Percentiles rank a stretch among this genome's conserved stretches.
phyloP scores from a whole-genome alignment of 2,113 vertebrate species.

The Tragulus kanchil region DNA sequence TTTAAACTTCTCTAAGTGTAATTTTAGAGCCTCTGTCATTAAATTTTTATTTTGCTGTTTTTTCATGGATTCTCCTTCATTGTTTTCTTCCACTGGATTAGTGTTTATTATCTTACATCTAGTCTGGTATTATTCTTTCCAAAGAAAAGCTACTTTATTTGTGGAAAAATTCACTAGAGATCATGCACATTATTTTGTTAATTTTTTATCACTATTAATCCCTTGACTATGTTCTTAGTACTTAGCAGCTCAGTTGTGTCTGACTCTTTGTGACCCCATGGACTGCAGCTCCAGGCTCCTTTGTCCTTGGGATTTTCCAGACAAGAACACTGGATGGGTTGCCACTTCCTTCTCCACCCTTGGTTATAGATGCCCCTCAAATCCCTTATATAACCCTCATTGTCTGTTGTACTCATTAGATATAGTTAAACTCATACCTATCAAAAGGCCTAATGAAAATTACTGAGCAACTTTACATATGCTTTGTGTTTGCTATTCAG shows the following conservation, averaged over 20 bases:
- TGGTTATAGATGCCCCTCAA: not conserved
- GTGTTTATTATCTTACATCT: conserved; percentile 26
- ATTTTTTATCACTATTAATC: not conserved
- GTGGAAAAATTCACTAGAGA: not conserved
- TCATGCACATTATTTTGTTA: not conserved
- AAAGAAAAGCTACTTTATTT: conserved; percentile 36
- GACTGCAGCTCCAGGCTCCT: too few species aligned
- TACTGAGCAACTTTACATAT: not conserved
- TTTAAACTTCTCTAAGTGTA: not conserved
- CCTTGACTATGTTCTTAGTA: too few species aligned
- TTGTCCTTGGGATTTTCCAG: too few species aligned
- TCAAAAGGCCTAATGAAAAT: not conserved
- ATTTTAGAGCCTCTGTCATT: not conserved
- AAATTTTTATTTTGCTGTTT: not conserved
- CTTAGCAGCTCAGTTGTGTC: too few species aligned
- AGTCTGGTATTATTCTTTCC: not conserved
- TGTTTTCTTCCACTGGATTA: not conserved
- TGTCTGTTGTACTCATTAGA: not conserved
- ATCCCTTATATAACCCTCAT: not conserved
- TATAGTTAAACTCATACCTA: not conserved
- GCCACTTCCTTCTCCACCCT: too few species aligned
- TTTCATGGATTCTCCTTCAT: not conserved
- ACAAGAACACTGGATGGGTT: too few species aligned
- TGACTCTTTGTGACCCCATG: too few species aligned
- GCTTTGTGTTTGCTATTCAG: not conserved